Evolutionary conservation across 2,113 vertebrate genomes (phyloP), one percentile per base, ranked within the genome.

Genomic region (Tachycineta bicolor): DNA sequence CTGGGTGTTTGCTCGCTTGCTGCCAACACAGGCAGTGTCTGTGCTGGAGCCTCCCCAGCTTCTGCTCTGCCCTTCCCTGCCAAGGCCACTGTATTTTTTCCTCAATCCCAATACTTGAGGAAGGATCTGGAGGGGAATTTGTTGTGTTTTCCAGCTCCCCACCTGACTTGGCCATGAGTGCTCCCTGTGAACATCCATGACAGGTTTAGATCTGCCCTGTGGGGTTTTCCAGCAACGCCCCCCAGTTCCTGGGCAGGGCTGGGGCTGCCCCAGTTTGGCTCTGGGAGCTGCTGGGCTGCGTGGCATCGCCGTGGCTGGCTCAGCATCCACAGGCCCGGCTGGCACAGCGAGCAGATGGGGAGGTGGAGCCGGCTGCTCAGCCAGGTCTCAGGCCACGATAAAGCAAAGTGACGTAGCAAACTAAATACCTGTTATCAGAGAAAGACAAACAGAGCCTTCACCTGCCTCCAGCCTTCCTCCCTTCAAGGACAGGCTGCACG

Each of bases 381-480:
- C 59, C 0, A 4, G 50, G 62, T 60, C 85, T 60, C 62, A 76
- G 81, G 75, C 70, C 68, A 26, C 0, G 43, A 63, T 83, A 88
- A 86, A 93, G 82, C 1, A 0, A 53, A 69, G 50, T 85, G 89
- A 94, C 62, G 53, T 91, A 41, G 77, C 25, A 56, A 95, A 56
- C 65, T 15, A 71, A 95, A 85, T 95, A 96, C 93, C 90, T 95
- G 92, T 74, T 97, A 93, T 70, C 31, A 0, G 87, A 60, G 93
- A 25, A 74, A 47, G 71, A 73, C 93, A 95, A 96, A 94, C 82
- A 76, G 65, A 93, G 37, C 55, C 44, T 47, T 59, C 84, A 80
- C 84, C 92, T 96, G 93, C 95, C 93, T 73, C 33, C 88, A 74
- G 91, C 93, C 64, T 47, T 77, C 37, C 87, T 90, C 75, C 84